These are phyloP conservation scores for Salticus scenicus DNA, from an alignment of 2,888 invertebrate genomes.

Conservation along the genomic window DNA sequence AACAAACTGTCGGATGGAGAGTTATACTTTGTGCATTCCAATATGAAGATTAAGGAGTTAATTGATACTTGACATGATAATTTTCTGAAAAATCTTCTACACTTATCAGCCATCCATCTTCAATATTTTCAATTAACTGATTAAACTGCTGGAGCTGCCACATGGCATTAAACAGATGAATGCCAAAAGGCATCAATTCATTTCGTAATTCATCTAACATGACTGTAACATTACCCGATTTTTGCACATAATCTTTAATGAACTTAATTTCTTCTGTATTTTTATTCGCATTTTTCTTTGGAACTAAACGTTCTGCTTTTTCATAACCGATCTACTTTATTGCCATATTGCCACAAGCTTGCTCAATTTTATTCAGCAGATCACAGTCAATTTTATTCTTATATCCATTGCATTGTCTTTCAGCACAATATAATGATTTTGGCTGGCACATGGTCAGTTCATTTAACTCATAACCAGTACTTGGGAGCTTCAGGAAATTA, in stretches of 20 bases:
- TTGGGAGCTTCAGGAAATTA: background rate
- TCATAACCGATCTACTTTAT: background rate
- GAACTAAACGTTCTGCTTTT: background rate
- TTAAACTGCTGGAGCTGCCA: constrained; percentile 6
- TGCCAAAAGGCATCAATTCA: constrained; percentile 4
- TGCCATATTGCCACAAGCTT: background rate
- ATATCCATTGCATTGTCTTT: background rate
- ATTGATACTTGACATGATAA: background rate
- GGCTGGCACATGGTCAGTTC: background rate
- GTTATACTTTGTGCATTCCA: background rate
- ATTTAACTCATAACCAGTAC: background rate
- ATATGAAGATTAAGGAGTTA: background rate
- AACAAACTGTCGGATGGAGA: background rate
- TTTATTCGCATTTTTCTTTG: background rate
- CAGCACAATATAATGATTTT: background rate
- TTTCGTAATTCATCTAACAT: background rate
- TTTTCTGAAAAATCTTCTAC: constrained; percentile 19
- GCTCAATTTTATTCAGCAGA: background rate
- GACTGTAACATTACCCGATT: background rate
- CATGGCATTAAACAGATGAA: constrained; percentile 11
- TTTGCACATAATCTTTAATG: background rate
- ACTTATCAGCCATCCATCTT: constrained; percentile 2
- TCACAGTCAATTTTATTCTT: background rate
- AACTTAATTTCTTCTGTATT: background rate
- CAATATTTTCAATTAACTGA: background rate